Evolutionary conservation across 2,113 vertebrate genomes (phyloP), one percentile per base, ranked within the genome.

Genomic region (Pandion haliaetus): DNA sequence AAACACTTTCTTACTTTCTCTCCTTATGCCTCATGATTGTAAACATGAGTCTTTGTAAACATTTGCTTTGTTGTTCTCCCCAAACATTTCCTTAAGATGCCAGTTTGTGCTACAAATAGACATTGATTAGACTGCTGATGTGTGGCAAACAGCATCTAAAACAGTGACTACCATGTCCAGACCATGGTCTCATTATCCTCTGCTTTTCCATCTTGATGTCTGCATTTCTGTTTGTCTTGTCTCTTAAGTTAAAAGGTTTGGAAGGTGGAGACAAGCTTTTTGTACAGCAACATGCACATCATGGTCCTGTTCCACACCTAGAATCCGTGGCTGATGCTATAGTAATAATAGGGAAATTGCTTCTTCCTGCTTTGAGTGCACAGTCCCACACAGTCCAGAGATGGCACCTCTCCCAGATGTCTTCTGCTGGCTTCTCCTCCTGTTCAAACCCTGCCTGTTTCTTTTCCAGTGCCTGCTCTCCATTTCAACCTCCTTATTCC

Each of bases 401-500:
- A 24, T 34, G 29, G 38, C 4, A 29, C 8, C n/a, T 67, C 81
- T 55, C 34, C 20, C 23, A n/a, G 42, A 55, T 17, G 8, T 40
- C 47, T 72, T 26, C 57, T 67, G 61, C 31, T 66, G 45, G 4
- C 40, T 90, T 87, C 26, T 89, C 25, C 42, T 91, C 32, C 25
- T 34, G 5, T n/a, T 42, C 79, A 71, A 0, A 10, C 23, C 28
- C 25, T 72, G 17, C 12, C 76, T 38, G 12, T 66, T 87, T 45
- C 55, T 25, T 28, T 12, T 26, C n/a, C 6, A 7, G 62, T 29
- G 13, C 17, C 54, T 0, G 0, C 6, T 36, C 23, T 74, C 28
- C 70, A 42, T 26, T 44, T 38, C 79, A 79, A 38, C 7, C 26
- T 55, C 57, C 42, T 78, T n/a, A n/a, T n/a, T 79, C 12, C 47